These are phyloP conservation scores for Platanista minor DNA, from an alignment of 2,113 vertebrate species.

Conservation along the genomic window DNA sequence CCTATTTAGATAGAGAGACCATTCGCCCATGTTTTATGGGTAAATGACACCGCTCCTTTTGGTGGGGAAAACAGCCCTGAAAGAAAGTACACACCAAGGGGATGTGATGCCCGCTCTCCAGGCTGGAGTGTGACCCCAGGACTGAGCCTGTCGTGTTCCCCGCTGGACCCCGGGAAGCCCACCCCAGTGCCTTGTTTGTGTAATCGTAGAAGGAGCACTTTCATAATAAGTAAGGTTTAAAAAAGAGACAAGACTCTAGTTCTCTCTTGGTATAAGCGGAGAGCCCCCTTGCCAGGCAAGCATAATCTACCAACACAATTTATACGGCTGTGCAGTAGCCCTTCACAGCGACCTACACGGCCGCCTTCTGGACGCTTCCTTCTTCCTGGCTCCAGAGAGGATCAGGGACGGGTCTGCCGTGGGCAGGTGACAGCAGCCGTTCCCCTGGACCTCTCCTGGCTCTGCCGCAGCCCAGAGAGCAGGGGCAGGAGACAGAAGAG, in stretches of 20 bases:
- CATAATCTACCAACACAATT: not conserved
- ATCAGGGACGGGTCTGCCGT: not conserved
- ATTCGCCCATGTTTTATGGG: not conserved
- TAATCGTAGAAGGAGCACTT: not conserved
- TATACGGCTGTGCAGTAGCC: not conserved
- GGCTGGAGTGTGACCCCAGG: not conserved
- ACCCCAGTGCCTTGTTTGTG: not conserved
- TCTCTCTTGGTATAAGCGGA: not conserved
- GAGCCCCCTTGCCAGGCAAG: not conserved
- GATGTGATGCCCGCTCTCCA: no score
- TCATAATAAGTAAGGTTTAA: not conserved
- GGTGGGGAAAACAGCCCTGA: not conserved
- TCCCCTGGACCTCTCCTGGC: not conserved
- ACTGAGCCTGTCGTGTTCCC: not conserved
- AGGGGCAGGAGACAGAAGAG: not conserved
- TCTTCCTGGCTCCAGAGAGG: not conserved
- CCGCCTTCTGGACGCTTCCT: not conserved
- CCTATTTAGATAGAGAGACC: not conserved
- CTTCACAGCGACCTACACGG: not conserved
- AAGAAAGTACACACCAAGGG: not conserved
- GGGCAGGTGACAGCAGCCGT: not conserved
- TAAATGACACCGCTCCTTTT: not conserved
- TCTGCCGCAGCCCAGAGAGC: not conserved
- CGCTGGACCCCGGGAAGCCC: accelerated
- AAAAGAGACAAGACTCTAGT: not conserved